Conservation (phyloP, 2,113 vertebrate species). For the Ornithorhynchus anatinus region DNA sequence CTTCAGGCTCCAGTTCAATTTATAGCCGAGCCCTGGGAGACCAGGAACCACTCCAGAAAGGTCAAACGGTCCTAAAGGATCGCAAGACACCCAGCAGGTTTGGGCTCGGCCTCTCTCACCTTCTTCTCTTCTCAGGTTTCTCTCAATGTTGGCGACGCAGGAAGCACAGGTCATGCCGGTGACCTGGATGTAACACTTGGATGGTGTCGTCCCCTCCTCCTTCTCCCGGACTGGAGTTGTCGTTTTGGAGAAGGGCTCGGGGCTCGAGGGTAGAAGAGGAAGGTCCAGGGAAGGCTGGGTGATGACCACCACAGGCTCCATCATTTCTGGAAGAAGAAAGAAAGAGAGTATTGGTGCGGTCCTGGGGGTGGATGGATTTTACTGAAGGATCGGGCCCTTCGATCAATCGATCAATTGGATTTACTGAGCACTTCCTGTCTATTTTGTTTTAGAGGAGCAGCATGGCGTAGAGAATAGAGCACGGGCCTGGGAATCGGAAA, state of each 20-base stretch:
- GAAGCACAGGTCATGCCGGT: conserved; percentile 98
- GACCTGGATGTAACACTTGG: conserved; percentile 93
- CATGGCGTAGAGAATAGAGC: too few species aligned
- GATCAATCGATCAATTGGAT: too few species aligned
- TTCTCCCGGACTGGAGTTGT: conserved; percentile 22
- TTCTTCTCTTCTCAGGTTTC: conserved; percentile 89
- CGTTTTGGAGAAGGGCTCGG: conserved; percentile 36
- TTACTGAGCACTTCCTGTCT: too few species aligned
- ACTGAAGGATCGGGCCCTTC: too few species aligned
- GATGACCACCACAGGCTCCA: conserved; percentile 41
- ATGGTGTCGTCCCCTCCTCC: conserved; percentile 59
- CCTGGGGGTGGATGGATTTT: too few species aligned
- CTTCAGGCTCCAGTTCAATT: too few species aligned
- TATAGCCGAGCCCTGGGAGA: too few species aligned
- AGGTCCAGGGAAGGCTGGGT: conserved; percentile 37
- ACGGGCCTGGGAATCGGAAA: too few species aligned
- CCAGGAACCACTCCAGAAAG: background rate
- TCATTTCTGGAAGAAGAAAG: conserved; percentile 14
- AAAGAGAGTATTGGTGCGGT: too few species aligned
- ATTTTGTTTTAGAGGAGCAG: too few species aligned
- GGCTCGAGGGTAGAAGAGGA: conserved; percentile 42
- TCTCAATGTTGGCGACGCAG: conserved; percentile 96
- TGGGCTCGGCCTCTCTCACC: conserved; percentile 70
- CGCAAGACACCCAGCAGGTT: background rate
- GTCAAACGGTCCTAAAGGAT: background rate